phyloP scores from a whole-genome alignment of 2,113 vertebrate genomes.

The Thalassoma bifasciatum region DNA sequence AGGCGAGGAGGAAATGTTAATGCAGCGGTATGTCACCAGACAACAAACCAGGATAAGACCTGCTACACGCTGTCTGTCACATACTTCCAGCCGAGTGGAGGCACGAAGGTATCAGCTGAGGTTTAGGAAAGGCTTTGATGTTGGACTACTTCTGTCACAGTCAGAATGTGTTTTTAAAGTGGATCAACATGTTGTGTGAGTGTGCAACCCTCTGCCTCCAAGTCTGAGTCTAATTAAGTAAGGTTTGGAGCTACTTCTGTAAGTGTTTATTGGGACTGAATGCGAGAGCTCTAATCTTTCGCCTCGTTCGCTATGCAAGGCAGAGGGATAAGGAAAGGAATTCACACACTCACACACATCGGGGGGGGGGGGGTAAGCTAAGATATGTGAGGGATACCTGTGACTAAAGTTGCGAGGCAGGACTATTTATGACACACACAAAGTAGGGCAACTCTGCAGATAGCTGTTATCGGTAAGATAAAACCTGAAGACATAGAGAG shows the following conservation, averaged over 20 bases:
- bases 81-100: not conserved
- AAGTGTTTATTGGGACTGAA: no score
- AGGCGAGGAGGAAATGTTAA: slow-evolving; percentile 23
- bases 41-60: slow-evolving; percentile 9
- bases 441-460: slow-evolving; percentile 55
- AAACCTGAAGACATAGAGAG: not conserved
- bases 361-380: not conserved
- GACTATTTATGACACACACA: slow-evolving; percentile 39
- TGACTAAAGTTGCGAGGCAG: slow-evolving; percentile 35
- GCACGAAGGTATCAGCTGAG: not conserved
- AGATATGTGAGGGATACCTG: slow-evolving; percentile 33
- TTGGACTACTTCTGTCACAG: slow-evolving; percentile 26
- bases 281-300: not conserved
- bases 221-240: slow-evolving; percentile 10
- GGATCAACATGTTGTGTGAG: not conserved
- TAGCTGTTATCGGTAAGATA: slow-evolving; percentile 39
- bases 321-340: slow-evolving; percentile 3
- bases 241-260: not conserved
- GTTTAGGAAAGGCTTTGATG: slow-evolving; percentile 32
- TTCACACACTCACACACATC: not conserved
- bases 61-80: not conserved
- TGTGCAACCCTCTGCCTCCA: not conserved
- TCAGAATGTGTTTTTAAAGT: slow-evolving; percentile 20
- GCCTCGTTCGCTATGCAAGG: not conserved
- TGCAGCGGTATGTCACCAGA: slow-evolving; percentile 34